phyloP scores from a whole-genome alignment of 2,113 vertebrate species.

The Haplochromis vanheusdeni region DNA sequence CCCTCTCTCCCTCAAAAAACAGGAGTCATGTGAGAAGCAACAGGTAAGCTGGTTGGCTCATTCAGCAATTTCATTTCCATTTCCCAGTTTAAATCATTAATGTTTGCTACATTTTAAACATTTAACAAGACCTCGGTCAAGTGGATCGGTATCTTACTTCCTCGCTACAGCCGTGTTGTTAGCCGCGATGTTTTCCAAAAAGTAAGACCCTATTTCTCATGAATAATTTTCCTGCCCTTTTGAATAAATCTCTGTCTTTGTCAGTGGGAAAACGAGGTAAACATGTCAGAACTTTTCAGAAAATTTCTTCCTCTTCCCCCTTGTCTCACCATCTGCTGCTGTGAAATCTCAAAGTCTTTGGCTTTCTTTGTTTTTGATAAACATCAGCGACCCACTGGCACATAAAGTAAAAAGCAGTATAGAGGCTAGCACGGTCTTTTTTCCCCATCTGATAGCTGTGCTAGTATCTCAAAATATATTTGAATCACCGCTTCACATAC shows the following conservation, averaged over 20 bases:
- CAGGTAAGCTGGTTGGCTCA: constrained; percentile 12
- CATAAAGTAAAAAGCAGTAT: neutral
- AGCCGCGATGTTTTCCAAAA: neutral
- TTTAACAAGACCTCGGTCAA: neutral
- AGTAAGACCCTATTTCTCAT: neutral
- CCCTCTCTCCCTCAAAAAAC: neutral
- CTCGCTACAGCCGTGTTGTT: neutral
- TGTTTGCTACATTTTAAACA: neutral
- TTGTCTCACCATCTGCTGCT: constrained; percentile 27
- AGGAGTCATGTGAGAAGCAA: constrained; percentile 15
- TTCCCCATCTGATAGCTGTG: neutral
- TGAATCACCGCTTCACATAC: neutral
- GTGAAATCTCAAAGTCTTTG: constrained; percentile 1
- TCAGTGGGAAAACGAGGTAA: neutral
- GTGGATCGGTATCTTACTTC: neutral
- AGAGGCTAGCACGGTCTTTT: neutral
- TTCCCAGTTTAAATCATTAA: constrained; percentile 2
- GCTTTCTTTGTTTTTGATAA: constrained; percentile 11
- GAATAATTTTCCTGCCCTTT: constrained; percentile 14
- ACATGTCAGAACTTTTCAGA: neutral
- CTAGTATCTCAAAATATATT: neutral
- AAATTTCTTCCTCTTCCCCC: neutral
- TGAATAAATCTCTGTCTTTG: neutral
- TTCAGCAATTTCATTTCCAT: neutral
- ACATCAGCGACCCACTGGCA: constrained; percentile 8